These are phyloP conservation scores for Bombus vancouverensis DNA, from an alignment of 1,140 invertebrate genomes.

Conservation along the genomic window DNA sequence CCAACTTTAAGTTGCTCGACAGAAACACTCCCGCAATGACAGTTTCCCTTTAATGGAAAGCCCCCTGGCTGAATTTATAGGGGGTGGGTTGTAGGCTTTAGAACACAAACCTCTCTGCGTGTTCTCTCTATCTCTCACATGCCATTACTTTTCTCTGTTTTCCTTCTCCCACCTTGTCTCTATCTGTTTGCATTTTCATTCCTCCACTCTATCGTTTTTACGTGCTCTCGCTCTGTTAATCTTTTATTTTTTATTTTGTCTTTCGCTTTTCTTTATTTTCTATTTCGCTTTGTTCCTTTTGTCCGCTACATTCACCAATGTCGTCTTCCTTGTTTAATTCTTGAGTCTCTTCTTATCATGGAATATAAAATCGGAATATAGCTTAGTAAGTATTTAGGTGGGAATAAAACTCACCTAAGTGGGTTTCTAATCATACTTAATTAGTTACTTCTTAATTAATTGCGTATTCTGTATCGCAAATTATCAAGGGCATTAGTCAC, in stretches of 20 bases:
- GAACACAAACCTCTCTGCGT: slow-evolving; percentile 21
- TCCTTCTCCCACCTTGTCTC: background rate
- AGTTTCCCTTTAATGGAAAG: slow-evolving; percentile 61
- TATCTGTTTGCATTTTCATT: slow-evolving; percentile 9
- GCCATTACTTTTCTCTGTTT: background rate
- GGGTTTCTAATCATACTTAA: background rate
- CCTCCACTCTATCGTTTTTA: background rate
- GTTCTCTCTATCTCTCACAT: background rate
- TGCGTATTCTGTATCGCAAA: background rate
- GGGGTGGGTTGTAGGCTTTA: slow-evolving; percentile 50
- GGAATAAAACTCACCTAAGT: background rate
- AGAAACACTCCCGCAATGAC: slow-evolving; percentile 12
- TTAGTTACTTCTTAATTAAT: background rate
- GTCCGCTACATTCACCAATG: background rate
- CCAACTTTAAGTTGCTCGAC: slow-evolving; percentile 57
- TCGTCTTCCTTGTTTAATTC: background rate
- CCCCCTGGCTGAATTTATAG: slow-evolving; percentile 54
- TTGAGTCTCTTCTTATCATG: background rate
- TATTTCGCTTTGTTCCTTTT: background rate
- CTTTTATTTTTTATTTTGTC: background rate
- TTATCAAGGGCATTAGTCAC: background rate
- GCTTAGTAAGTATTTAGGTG: background rate
- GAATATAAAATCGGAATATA: background rate
- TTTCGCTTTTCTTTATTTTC: background rate
- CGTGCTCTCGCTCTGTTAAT: background rate